phyloP scores from a whole-genome alignment of 2,113 vertebrate genomes.

The Ellobius talpinus region DNA sequence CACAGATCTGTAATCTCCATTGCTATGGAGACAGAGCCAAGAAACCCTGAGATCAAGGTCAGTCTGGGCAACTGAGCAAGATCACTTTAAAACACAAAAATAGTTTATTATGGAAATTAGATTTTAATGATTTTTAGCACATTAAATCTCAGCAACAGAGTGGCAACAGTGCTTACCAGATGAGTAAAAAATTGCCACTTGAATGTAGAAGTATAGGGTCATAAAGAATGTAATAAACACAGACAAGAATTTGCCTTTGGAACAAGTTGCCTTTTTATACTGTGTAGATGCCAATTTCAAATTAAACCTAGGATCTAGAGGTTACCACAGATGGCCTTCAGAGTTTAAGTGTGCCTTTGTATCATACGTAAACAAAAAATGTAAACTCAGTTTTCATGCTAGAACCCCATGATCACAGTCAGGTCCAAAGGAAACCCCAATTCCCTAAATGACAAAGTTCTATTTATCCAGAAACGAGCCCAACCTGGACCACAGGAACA shows the following conservation, averaged over 20 bases:
- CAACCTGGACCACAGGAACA: background rate
- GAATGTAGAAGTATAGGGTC: conserved; percentile 47
- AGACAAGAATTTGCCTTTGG: conserved; percentile 18
- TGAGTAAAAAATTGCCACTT: background rate
- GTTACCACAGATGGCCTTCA: background rate
- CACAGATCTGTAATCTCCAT: background rate
- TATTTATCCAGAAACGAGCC: background rate
- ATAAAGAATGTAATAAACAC: background rate
- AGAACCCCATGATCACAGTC: conserved; percentile 1
- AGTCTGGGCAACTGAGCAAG: background rate
- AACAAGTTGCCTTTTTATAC: background rate
- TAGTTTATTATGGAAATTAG: background rate
- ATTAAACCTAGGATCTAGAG: background rate
- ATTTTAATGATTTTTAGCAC: background rate
- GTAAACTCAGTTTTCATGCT: background rate
- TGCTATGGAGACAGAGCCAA: background rate
- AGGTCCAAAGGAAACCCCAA: background rate
- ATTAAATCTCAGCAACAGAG: background rate
- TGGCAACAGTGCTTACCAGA: background rate
- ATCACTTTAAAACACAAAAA: background rate
- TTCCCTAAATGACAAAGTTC: background rate
- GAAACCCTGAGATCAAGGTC: background rate
- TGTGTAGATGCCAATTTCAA: conserved; percentile 9
- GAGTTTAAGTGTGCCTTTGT: background rate
- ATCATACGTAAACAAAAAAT: background rate